A percentile compares a stretch with the other conserved stretches of the same genome.
phyloP scores from a whole-genome alignment of 2,888 invertebrate genomes.

The Tetramorium bicarinatum region DNA sequence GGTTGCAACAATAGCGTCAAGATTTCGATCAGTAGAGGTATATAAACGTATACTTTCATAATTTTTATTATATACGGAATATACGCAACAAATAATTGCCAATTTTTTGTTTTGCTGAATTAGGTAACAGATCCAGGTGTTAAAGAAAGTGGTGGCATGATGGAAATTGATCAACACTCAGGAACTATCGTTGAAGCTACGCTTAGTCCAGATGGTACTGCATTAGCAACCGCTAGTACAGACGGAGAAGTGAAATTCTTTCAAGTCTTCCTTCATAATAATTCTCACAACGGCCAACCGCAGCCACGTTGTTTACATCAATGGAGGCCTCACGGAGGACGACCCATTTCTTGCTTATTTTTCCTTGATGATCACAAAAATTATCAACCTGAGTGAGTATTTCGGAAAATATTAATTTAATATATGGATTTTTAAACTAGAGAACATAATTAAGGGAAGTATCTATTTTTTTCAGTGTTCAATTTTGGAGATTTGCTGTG shows the following conservation, averaged over 20 bases:
- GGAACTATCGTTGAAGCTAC: conserved; percentile 93
- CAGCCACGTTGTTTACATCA: conserved; percentile 95
- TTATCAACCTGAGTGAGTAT: conserved; percentile 91
- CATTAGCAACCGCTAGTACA: conserved; percentile 95
- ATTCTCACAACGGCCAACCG: conserved; percentile 86
- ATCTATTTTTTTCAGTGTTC: conserved; percentile 87
- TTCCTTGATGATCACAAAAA: conserved; percentile 97
- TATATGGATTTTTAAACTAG: not conserved
- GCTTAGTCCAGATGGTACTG: conserved; percentile 97
- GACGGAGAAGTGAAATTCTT: conserved; percentile 98
- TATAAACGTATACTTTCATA: conserved; percentile 59
- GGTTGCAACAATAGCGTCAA: conserved; percentile 79
- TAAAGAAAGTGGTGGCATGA: conserved; percentile 82
- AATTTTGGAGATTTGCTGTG: conserved; percentile 98
- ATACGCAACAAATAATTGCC: conserved; percentile 48
- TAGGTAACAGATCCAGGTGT: conserved; percentile 81
- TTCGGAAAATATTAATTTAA: not conserved
- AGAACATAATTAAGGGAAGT: conserved; percentile 21
- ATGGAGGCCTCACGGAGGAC: conserved; percentile 97
- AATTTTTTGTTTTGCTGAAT: not conserved
- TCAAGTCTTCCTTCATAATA: conserved; percentile 92
- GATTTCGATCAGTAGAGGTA: conserved; percentile 75
- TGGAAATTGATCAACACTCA: conserved; percentile 89
- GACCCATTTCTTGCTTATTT: conserved; percentile 95
- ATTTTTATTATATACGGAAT: not conserved